These are phyloP conservation scores for Pantherophis alleghaniensis DNA, from an alignment of 2,797 vertebrate species.

Conservation along the genomic window DNA sequence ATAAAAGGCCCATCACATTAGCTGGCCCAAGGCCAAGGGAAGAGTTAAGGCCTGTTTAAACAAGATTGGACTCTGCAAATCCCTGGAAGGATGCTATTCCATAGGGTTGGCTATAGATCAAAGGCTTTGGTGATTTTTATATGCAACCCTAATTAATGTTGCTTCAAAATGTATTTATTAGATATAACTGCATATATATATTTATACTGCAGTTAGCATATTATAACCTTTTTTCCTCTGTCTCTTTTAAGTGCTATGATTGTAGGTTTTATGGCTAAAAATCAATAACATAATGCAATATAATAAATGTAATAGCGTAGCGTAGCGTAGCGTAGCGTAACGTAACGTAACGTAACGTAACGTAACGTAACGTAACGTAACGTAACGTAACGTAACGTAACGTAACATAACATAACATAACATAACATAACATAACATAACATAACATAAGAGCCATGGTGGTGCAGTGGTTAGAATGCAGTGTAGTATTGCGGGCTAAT, in stretches of 20 bases:
- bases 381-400: too few relatives aligned
- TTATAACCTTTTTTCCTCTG: neutral
- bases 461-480: too few relatives aligned
- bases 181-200: neutral
- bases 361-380: rapidly evolving
- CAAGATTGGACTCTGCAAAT: neutral
- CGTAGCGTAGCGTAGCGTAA: rapidly evolving
- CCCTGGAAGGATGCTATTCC: neutral
- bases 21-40: neutral
- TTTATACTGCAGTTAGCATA: neutral
- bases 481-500: too few relatives aligned
- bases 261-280: neutral
- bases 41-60: neutral
- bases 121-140: neutral
- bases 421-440: too few relatives aligned
- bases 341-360: too few relatives aligned
- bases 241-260: neutral
- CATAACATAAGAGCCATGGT: too few relatives aligned
- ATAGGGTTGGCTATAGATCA: neutral
- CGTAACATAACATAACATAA: too few relatives aligned
- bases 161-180: neutral
- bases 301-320: too few relatives aligned
- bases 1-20: neutral
- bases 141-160: neutral
- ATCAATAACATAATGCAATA: neutral